Evolutionary conservation across 2,888 invertebrate genomes (phyloP), one percentile per base, ranked within the genome.

Genomic region (Enoplolaimus lenunculus): DNA sequence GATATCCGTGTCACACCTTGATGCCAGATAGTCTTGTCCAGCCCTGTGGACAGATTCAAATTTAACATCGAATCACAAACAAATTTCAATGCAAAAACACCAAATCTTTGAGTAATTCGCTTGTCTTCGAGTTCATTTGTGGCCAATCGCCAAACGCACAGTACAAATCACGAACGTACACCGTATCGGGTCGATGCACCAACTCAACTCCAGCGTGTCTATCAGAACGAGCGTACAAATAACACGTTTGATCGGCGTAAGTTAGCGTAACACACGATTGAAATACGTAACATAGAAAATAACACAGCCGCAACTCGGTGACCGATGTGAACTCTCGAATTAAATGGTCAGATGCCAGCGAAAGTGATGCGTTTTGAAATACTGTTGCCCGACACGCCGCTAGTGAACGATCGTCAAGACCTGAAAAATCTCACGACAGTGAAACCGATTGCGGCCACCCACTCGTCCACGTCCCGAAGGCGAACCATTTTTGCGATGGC

Each of bases 141-240:
- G 45, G 45, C 45, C 45, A 45, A 45, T 45, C 45, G 45, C 45
- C 45, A 45, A 45, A 45, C 45, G 45, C 45, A 45, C 45, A 45
- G 21, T 45, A 45, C 45, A 45, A 45, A 45, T 45, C 45, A 45
- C 45, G 45, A 13, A 45, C 21, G 21, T 45, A 45, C 45, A 45
- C 45, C 45, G 45, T 45, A 13, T 21, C 45, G 7, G 45, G 45
- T 13, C 21, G 7, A 21, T 21, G 7, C 7, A 45, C 45, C 45
- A 45, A 21, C 21, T 45, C 45, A 45, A 45, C 45, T 45, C 45
- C 45, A 45, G 7, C 45, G 21, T 45, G 7, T 45, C 45, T 45
- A 45, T 45, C 45, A 7, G 45, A 45, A 45, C 7, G 7, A 45
- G 7, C 21, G 45, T 45, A 45, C 45, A 45, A 45, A 45, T 45